Base-by-base conservation (phyloP, 2,113 vertebrate species). In the Thunnus thynnus region DNA sequence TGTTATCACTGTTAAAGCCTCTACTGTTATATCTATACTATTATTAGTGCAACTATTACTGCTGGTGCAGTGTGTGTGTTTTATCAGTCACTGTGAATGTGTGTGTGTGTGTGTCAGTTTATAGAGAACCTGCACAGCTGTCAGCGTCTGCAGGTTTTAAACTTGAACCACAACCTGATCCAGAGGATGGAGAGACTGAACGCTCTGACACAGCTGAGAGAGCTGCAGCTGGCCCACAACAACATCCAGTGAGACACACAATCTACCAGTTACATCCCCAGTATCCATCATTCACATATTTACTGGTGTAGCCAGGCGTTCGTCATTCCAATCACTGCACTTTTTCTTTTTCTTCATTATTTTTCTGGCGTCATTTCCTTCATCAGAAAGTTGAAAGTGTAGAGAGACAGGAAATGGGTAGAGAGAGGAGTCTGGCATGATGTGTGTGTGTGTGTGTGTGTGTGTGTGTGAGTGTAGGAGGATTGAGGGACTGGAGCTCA, bases 101-200 rank as follows among this genome's bases (percentile, higher is more conserved):
- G 27, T 52, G 11, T 25, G 41, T 58, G 14, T 84, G 72, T 82
- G 64, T 94, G 70, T 56, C 52, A 97, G 97, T 97, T 95, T 75
- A 97, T 98, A 68, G 97, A 98, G 93, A 96, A 97, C 76, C 89
- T 98, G 90, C 96, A 97, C 32, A 96, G 95, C 76, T 97, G 96
- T 81, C 86, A 86, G 52, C 92, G 86, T 30, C 90, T 98, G n/a
- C 94, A 96, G 87, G 83, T 94, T 32, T 91, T 97, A 52, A 96
- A 95, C 87, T 93, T 97, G 32, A 95, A 95, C 87, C 91, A 95
- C 84, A 97, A 97, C 85, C 73, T 93, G 25, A 96, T 98, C 79
- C 94, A 94, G 86, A 96, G 95, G 91, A 96, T 97, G 30, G 96
- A 97, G 90, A 97, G 95, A 72, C 0, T 97, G 90, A 95, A 96